Evolutionary conservation across 2,113 vertebrate genomes (phyloP).

Genomic region (Rallus limicola): DNA sequence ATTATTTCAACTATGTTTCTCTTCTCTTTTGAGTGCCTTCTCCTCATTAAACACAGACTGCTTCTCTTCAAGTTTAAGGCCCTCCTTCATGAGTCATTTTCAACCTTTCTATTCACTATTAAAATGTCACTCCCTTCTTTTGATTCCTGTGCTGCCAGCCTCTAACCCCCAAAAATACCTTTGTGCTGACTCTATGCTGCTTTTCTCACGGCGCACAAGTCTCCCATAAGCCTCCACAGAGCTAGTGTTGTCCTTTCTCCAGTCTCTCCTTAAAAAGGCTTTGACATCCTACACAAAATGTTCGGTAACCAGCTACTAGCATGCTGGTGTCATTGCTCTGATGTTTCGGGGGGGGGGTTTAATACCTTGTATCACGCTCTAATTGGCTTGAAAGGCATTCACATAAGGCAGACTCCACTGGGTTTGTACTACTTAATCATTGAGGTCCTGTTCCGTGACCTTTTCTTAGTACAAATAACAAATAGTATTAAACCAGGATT

Average conservation of each 20-base stretch:
- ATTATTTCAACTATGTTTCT: background rate
- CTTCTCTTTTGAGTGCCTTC: background rate
- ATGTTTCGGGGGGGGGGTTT: background rate
- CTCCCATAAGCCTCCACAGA: background rate
- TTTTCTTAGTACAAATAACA: background rate
- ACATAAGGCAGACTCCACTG: background rate
- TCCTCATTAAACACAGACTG: background rate
- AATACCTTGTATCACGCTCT: background rate
- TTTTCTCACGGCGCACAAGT: background rate
- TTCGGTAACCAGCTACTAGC: background rate
- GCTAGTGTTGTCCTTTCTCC: background rate
- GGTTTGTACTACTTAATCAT: background rate
- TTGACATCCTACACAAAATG: background rate
- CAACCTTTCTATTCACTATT: slow-evolving; percentile 4
- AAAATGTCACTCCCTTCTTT: slow-evolving; percentile 10
- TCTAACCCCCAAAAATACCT: background rate
- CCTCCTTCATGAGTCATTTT: background rate
- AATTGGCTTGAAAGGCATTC: background rate
- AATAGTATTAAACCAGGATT: background rate
- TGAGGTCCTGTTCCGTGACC: background rate
- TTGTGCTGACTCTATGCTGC: background rate
- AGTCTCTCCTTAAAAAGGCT: background rate
- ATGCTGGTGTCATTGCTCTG: background rate
- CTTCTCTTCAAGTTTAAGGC: background rate
- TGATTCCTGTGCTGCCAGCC: background rate